phyloP scores from a whole-genome alignment of 2,113 vertebrate species.

The Hippocampus barbouri region DNA sequence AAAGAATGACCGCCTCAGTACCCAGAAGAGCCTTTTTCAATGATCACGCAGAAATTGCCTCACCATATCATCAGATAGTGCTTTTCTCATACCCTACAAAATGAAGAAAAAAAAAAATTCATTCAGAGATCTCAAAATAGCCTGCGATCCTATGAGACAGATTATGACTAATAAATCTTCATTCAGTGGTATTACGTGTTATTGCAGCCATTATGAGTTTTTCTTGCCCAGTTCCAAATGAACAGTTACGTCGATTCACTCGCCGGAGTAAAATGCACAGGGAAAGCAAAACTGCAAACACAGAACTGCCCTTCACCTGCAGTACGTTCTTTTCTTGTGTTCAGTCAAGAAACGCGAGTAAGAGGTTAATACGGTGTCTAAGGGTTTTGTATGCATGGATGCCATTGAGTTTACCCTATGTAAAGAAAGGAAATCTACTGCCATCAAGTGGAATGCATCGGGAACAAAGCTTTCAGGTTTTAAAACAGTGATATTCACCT shows the following conservation, averaged over 20 bases:
- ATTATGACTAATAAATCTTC: slow-evolving; percentile 9
- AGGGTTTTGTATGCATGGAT: neutral
- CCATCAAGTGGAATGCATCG: slow-evolving; percentile 54
- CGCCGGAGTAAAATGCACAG: slow-evolving; percentile 5
- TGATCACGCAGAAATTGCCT: slow-evolving; percentile 25
- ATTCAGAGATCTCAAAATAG: slow-evolving; percentile 28
- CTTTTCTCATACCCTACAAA: slow-evolving; percentile 30
- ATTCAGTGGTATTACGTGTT: neutral
- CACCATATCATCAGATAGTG: slow-evolving; percentile 23
- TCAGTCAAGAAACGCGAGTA: no score
- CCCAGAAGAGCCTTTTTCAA: slow-evolving; percentile 32
- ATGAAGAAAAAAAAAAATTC: slow-evolving; percentile 24
- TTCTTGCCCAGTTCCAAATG: neutral
- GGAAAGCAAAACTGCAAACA: slow-evolving; percentile 12
- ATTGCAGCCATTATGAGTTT: neutral
- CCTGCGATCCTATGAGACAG: slow-evolving; percentile 22
- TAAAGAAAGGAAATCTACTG: slow-evolving; percentile 55
- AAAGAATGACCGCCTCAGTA: slow-evolving; percentile 23
- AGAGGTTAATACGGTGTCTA: neutral
- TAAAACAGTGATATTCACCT: neutral
- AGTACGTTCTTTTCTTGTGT: neutral
- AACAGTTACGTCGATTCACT: neutral
- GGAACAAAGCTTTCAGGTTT: neutral
- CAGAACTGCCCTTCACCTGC: neutral
- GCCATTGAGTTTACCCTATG: neutral